These are phyloP conservation scores for Willowsia nigromaculata DNA, from an alignment of 2,888 invertebrate species.

Conservation along the genomic window DNA sequence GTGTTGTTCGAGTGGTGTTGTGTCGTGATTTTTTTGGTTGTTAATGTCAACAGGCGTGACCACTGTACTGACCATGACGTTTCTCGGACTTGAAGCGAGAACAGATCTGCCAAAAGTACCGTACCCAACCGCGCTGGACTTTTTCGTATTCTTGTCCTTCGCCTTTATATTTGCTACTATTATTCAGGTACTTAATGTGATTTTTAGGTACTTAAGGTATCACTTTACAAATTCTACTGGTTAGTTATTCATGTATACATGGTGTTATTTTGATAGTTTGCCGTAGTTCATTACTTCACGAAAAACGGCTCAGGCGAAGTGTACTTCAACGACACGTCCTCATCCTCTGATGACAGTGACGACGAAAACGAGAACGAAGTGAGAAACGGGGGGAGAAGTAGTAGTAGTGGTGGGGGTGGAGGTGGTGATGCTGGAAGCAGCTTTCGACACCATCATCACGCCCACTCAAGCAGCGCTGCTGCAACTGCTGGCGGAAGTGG, in stretches of 20 bases:
- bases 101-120: slow-evolving; percentile 91
- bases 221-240: background rate
- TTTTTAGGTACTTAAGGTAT: background rate
- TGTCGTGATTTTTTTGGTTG: background rate
- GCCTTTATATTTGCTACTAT: slow-evolving; percentile 90
- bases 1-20: background rate
- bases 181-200: slow-evolving; percentile 83
- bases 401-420: background rate
- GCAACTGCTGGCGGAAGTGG: slow-evolving; percentile 1
- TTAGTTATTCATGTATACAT: background rate
- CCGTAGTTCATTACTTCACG: slow-evolving; percentile 92
- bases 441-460: background rate
- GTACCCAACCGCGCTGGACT: slow-evolving; percentile 92
- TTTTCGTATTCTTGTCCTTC: slow-evolving; percentile 90
- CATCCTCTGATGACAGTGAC: slow-evolving; percentile 82
- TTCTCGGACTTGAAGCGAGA: slow-evolving; percentile 88
- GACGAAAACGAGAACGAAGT: slow-evolving; percentile 59
- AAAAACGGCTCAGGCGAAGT: slow-evolving; percentile 90
- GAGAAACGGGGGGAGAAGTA: background rate
- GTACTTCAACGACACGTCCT: slow-evolving; percentile 86
- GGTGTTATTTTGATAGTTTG: slow-evolving; percentile 84
- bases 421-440: slow-evolving; percentile 7
- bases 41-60: slow-evolving; percentile 85
- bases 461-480: slow-evolving; percentile 9
- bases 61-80: slow-evolving; percentile 92